Evolutionary conservation across 1,140 invertebrate species (phyloP), one percentile per base, ranked within the genome.

Genomic region (Heliconius himera): DNA sequence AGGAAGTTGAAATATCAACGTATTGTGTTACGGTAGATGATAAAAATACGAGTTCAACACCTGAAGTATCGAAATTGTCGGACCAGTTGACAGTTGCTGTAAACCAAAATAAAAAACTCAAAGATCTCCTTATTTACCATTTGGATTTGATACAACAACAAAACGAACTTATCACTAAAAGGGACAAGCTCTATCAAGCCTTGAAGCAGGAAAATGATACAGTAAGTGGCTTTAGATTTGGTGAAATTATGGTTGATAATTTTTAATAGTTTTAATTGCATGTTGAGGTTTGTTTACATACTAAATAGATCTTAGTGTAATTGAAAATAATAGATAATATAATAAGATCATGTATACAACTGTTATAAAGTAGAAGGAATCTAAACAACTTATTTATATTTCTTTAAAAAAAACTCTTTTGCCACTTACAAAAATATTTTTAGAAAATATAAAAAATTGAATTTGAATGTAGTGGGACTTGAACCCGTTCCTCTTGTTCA

Each of bases 151-250:
- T 93, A 71, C 91, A 94, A 78, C 91, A 93, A 76, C 91, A 93
- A 79, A 94, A 93, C 82, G 90, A 93, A 71, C 72, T 89, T 8
- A 90, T 94, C 4, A 87, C 87, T 3, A 90, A 90, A 74, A 88
- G 85, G 70, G 91, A 93, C 18, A 93, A 93, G 82, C 78, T 87
- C 36, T 89, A 88, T 73, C 87, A 90, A 77, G 83, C 87, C 49
- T 77, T 94, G n/a, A 90, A 88, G 82, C 85, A 90, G 70, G 93
- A 94, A 79, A 93, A 93, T 91, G 90, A 92, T 76, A 85, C 89
- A 80, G 91, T 93, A 86, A 93, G 92, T 92, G 22, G 75, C 70
- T 20, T 78, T 49, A 16, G 49, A 5, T 70, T 11, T 72, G 72
- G 60, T 72, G 33, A 70, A 71, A 71, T 33, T 18, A 20, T 51